These are phyloP conservation scores for Phalacrocorax pelagicus DNA, from an alignment of 2,113 vertebrate species.

Conservation along the genomic window DNA sequence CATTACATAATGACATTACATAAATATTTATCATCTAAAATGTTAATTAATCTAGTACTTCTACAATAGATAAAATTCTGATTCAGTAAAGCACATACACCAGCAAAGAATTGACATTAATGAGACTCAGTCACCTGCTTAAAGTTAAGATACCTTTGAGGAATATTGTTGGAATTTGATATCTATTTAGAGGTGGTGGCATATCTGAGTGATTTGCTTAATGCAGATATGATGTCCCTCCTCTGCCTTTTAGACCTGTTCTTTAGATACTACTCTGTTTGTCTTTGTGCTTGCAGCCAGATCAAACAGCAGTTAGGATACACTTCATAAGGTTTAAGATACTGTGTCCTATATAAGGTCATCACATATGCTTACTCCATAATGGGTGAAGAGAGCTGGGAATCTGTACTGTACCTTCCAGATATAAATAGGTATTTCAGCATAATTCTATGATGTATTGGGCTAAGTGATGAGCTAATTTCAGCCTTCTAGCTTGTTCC, in stretches of 20 bases:
- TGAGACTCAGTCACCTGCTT: neutral
- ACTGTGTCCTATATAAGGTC: neutral
- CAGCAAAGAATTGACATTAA: neutral
- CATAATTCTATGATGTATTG: neutral
- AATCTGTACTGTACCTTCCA: neutral
- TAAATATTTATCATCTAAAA: neutral
- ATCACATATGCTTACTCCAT: rapidly evolving
- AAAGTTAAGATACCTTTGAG: neutral
- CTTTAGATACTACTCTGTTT: neutral
- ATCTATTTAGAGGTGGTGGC: neutral
- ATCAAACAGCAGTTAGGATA: neutral
- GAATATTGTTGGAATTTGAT: neutral
- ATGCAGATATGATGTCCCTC: neutral
- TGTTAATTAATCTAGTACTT: neutral
- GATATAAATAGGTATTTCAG: neutral
- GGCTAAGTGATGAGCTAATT: neutral
- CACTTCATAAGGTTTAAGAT: neutral
- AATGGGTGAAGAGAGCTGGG: neutral
- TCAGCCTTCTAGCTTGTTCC: neutral
- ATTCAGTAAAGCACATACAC: neutral
- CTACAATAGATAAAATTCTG: neutral
- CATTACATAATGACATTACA: neutral
- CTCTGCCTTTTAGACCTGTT: neutral
- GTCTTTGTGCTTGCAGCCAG: neutral
- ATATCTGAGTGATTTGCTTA: neutral